Conservation (phyloP, 2,888 invertebrate species). For the Lasioglossum figueresi region DNA sequence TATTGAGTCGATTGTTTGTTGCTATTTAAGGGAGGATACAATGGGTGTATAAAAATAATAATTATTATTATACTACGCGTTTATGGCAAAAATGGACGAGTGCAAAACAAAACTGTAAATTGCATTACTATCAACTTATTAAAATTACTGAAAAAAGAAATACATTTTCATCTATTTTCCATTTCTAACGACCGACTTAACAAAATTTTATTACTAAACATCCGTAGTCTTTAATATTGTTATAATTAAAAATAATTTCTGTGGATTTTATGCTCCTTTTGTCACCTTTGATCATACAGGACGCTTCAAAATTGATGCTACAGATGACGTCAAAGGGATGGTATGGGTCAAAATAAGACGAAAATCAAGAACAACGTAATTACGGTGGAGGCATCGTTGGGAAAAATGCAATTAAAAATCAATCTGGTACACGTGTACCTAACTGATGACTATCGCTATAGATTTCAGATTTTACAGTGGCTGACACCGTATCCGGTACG, state of each 20-base stretch:
- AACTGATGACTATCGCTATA: neutral
- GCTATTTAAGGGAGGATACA: no score
- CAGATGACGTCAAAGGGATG: neutral
- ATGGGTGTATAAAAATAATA: neutral
- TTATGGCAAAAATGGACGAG: no score
- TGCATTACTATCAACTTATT: neutral
- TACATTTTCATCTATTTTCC: neutral
- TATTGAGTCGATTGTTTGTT: neutral
- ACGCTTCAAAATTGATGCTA: neutral
- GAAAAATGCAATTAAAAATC: slow-evolving; percentile 3
- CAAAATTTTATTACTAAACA: neutral
- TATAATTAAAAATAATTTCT: neutral
- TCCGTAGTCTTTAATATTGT: no score
- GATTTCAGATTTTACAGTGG: neutral
- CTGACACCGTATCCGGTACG: neutral
- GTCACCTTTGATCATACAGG: neutral
- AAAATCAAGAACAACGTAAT: neutral
- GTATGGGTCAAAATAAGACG: neutral
- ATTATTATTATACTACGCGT: no score
- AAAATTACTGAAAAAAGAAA: neutral
- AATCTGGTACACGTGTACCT: neutral
- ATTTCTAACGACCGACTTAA: neutral
- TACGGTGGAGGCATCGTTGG: neutral
- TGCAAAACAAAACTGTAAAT: no score
- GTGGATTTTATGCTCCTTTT: neutral